A percentile compares a stretch with the other conserved stretches of the same genome.
Evolutionary conservation across 2,797 vertebrate species (phyloP).

Genomic region (Rhadinocentrus ornatus): DNA sequence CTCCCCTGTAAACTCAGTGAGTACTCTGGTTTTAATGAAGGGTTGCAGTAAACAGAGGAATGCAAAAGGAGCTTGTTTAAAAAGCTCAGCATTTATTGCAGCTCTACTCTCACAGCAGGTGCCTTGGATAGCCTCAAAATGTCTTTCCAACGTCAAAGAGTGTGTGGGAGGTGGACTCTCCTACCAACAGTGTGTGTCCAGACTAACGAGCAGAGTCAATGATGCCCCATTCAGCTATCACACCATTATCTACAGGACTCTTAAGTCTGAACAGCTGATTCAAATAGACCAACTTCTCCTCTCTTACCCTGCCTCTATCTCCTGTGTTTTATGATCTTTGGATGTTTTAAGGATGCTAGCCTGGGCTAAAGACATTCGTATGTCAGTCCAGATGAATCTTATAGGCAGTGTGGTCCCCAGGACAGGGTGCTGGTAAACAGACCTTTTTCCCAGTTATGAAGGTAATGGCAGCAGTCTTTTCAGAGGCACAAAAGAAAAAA

Average conservation of each 20-base stretch:
- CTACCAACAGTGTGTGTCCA: conserved; percentile 54
- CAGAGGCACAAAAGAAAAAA: conserved; percentile 24
- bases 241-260: conserved; percentile 36
- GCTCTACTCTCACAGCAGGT: conserved; percentile 47
- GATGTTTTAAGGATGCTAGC: conserved; percentile 36
- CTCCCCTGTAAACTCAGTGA: not conserved
- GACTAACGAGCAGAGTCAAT: conserved; percentile 61
- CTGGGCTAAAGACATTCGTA: conserved; percentile 10
- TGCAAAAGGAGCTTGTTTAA: conserved; percentile 21
- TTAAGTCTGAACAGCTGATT: conserved; percentile 33
- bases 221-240: conserved; percentile 28
- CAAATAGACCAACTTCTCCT: conserved; percentile 16
- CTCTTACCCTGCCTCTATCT: conserved; percentile 15
- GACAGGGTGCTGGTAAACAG: conserved; percentile 2
- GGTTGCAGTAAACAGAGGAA: conserved; percentile 37
- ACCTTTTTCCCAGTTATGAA: conserved; percentile 2
- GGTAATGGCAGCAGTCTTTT: conserved; percentile 15
- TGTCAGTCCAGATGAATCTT: conserved; percentile 1
- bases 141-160: conserved; percentile 47
- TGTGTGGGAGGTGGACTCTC: conserved; percentile 51
- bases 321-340: conserved; percentile 24
- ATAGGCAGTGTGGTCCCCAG: not conserved
- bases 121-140: conserved; percentile 34
- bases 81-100: conserved; percentile 31
- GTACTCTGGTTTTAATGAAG: conserved; percentile 16